phyloP scores from a whole-genome alignment of 2,888 invertebrate genomes.

The Ceraclea dissimilis region DNA sequence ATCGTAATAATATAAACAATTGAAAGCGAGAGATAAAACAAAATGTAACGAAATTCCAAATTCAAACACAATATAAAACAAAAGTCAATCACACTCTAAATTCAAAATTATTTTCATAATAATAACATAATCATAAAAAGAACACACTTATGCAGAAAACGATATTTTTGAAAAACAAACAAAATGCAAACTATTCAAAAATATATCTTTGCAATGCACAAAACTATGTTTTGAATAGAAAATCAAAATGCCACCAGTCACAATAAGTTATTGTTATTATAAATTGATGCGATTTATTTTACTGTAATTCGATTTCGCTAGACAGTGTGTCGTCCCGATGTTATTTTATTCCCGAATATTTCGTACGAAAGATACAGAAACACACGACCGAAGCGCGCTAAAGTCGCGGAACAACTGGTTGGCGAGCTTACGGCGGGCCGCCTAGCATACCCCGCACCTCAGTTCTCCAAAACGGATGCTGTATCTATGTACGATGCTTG shows the following conservation, averaged over 20 bases:
- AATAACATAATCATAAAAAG: background rate
- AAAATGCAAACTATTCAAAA: background rate
- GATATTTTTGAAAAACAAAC: background rate
- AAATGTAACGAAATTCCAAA: background rate
- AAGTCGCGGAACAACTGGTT: conserved; percentile 2
- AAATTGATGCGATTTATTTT: conserved; percentile 1
- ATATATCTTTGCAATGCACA: background rate
- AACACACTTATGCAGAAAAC: background rate
- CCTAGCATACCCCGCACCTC: background rate
- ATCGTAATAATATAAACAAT: background rate
- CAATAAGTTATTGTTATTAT: background rate
- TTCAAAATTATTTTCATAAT: background rate
- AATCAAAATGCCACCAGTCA: background rate
- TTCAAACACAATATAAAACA: background rate
- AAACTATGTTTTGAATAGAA: background rate
- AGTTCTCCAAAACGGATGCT: background rate
- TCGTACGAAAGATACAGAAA: background rate
- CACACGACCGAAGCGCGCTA: background rate
- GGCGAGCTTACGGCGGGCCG: background rate
- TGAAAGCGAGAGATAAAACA: background rate
- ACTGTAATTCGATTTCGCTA: background rate
- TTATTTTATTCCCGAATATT: background rate
- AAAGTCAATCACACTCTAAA: background rate
- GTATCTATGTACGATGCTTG: background rate
- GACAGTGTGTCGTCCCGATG: conserved; percentile 1